Base-by-base conservation (phyloP, 2,888 invertebrate genomes). In the Chrysolina oricalcia region DNA sequence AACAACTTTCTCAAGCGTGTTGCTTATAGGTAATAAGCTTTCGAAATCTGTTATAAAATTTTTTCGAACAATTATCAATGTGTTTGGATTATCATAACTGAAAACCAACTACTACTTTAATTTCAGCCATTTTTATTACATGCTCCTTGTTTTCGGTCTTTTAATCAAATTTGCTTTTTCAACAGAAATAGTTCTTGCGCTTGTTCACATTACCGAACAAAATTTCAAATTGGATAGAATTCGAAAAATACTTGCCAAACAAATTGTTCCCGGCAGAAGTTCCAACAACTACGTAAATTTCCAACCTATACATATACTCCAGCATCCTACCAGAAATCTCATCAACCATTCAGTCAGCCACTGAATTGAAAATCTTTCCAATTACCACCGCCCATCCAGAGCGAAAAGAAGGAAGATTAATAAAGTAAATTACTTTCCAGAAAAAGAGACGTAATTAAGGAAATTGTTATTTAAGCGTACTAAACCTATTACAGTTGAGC, bases 391-490 rank as follows among this genome's bases (percentile, higher is more conserved):
- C 46, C 65, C 50, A 40, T 56, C 69, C 70, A 74, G 63, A 65
- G 70, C 56, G 70, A 59, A 74, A 66, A 59, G 62, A 72, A 74
- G 80, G 83, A 83, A 85, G 83, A 83, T 74, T 75, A 76, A 76
- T 78, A 78, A 85, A 85, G 84, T 85, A 84, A 85, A 86, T 86
- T 85, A 85, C 83, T 83, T 83, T 81, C 81, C 80, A 82, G 81
- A 83, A 81, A 83, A 81, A 75, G 72, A 83, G 79, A 81, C 81
- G 84, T 85, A 85, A 86, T 87, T 86, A 86, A 86, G 84, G 85
- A 84, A 86, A 85, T 83, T 85, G 86, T 85, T 85, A 85, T 85
- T 84, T 85, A 84, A 86, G 85, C 85, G 83, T 83, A 84, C 85
- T 83, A 83, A 85, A 86, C 83, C 86, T 83, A 86, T 86, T 86